phyloP scores from a whole-genome alignment of 2,888 invertebrate species.

The Tipula confusa region DNA sequence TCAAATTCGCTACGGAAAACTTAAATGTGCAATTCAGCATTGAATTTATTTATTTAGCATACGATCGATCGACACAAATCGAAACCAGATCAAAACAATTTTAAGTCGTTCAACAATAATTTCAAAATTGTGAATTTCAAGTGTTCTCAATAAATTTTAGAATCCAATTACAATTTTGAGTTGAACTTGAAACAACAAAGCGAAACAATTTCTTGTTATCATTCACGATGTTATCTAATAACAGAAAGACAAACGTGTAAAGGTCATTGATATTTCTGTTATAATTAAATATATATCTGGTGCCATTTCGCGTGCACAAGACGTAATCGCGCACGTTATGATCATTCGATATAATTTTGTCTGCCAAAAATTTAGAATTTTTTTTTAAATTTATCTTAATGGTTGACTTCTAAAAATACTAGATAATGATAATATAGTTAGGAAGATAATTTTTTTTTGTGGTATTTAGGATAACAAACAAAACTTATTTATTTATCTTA shows the following conservation, averaged over 20 bases:
- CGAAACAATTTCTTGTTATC: not conserved
- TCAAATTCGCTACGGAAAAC: too few species aligned
- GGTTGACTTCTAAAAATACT: not conserved
- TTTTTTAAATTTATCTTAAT: too few species aligned
- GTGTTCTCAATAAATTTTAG: not conserved
- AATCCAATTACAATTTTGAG: not conserved
- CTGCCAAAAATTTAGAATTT: not conserved
- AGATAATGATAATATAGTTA: not conserved
- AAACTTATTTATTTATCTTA: not conserved
- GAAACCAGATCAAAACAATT: not conserved
- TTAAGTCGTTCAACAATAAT: not conserved
- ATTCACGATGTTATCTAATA: not conserved
- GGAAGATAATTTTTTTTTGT: not conserved
- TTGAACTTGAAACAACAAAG: not conserved
- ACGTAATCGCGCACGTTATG: not conserved
- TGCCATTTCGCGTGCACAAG: not conserved
- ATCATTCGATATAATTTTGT: not conserved
- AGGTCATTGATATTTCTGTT: not conserved
- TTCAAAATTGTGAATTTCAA: not conserved
- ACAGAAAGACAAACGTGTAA: not conserved
- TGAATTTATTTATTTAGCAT: too few species aligned
- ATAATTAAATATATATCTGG: not conserved
- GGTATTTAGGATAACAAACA: not conserved
- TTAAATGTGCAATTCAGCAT: too few species aligned
- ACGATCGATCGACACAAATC: not conserved